These are phyloP conservation scores for Achatina immaculata DNA, from an alignment of 1,140 invertebrate genomes.

Conservation along the genomic window DNA sequence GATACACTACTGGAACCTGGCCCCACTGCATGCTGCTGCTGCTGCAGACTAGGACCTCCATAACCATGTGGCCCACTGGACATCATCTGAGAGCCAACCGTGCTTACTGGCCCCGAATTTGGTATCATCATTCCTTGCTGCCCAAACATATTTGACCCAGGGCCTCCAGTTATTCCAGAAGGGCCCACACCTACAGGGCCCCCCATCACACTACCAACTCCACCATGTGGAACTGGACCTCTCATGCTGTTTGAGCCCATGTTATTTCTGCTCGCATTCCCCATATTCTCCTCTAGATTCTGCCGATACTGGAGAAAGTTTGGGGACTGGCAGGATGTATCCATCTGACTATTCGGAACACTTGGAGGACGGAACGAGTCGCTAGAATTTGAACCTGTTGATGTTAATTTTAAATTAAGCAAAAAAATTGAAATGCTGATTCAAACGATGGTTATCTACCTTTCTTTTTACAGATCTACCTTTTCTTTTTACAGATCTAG, in stretches of 20 bases:
- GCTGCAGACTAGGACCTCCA: constrained; percentile 32
- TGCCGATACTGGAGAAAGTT: constrained; percentile 67
- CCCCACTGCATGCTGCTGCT: background rate
- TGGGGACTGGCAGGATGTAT: constrained; percentile 79
- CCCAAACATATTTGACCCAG: constrained; percentile 42
- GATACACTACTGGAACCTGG: constrained; percentile 35
- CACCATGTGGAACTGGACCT: constrained; percentile 38
- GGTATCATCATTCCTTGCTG: constrained; percentile 41
- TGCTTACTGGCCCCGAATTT: constrained; percentile 30
- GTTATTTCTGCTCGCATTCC: constrained; percentile 43
- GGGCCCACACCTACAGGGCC: constrained; percentile 49
- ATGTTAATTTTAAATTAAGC: no score
- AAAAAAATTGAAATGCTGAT: no score
- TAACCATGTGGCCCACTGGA: constrained; percentile 37
- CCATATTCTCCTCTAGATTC: constrained; percentile 70
- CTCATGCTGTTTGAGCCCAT: constrained; percentile 55
- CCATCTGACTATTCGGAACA: constrained; percentile 71
- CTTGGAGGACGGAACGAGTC: constrained; percentile 86
- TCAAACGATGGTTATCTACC: no score
- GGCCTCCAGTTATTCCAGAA: constrained; percentile 44
- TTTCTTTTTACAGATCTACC: no score
- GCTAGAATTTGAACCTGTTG: constrained; percentile 80
- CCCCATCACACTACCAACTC: constrained; percentile 56
- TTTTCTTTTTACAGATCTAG: no score
- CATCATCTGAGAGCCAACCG: constrained; percentile 45